Base-by-base conservation (phyloP, 2,797 vertebrate species). In the Sebastes oblongus region DNA sequence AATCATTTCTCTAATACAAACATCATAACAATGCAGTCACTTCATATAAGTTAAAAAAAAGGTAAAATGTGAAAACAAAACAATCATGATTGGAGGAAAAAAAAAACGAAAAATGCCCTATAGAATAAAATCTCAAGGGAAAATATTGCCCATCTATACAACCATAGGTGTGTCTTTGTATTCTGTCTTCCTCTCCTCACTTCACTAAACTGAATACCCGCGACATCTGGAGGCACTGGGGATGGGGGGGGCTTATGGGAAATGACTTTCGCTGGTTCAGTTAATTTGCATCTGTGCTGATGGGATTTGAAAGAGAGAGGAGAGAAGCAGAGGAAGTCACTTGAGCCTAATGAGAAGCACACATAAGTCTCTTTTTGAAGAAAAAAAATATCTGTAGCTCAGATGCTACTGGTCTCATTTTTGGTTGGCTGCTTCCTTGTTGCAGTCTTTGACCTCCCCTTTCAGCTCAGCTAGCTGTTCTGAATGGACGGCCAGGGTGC, bases 401-500 rank as follows among this genome's bases (percentile, higher is more conserved):
- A 62, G 73, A 25, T 75, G 87, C 93, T 95, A 95, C 91, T 95
- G 86, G 89, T 93, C 93, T 82, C 82, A 85, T 60, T 85, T 92
- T 82, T 94, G 93, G 78, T 93, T 92, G 0, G 79, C 87, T 66
- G 92, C 69, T 14, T 85, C 82, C 88, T 96, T 97, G 86, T 94
- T 88, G 70, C 95, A 98, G 92, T 98, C 96, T 65, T 97, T 95
- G 86, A 97, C 94, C 78, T 96, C 96, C 9, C 95, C 96, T 91
- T 91, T 96, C 77, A 98, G 96, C 82, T 96, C 94, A 2, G 94
- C 93, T 16, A 98, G 96, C 94, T 98, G 97, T 78, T 96, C 96
- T 25, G 97, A 92, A 76, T 99, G 97, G 84, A 87, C 88, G 76
- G 90, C 91, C 80, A 98, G 86, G 0, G 97, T 98, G 62, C 96